Evolutionary conservation across 2,888 invertebrate genomes (phyloP), one percentile per base, ranked within the genome.

Genomic region (Orthosia gracilis): DNA sequence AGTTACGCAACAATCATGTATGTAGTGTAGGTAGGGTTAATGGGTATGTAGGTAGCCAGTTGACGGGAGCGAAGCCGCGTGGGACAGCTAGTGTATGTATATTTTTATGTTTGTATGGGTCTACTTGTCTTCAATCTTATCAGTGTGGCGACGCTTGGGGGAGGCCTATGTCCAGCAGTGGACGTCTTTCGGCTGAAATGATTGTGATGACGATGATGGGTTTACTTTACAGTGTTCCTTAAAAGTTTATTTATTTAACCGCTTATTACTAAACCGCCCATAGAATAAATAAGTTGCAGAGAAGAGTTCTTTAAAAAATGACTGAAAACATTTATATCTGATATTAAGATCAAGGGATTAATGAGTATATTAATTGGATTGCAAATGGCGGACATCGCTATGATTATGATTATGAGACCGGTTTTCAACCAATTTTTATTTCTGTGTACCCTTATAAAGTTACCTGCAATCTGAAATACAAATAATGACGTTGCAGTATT

Each of bases 291-390:
- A 82, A 73, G 50, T 72, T 62, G 31, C 64, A 54, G 77, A 85
- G 69, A 82, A 77, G 69, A 70, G 59, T 78, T 80, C 74, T 71
- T 73, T 76, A 79, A 86, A 74, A 69, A 78, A 82, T 70, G 49
- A 69, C 63, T 70, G 76, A 61, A 84, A 75, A 72, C 31, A 62
- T 86, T 79, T 49, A n/a, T 87, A 94, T 94, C 93, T 92, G 87
- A 83, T 89, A 90, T 93, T 92, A 91, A 89, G 88, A 94, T 94
- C 94, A 92, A 85, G 75, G 90, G 87, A 92, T 92, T 94, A 95
- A 95, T 95, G 91, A 94, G 94, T 88, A 93, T 92, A 94, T 94
- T 95, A 94, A 95, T 94, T 95, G 94, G 92, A 91, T 94, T 93
- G 91, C 89, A 86, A 89, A 89, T 85, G 89, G 89, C 58, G 58